Conservation (phyloP, 2,888 invertebrate genomes). For the Hemistola chrysoprasaria region DNA sequence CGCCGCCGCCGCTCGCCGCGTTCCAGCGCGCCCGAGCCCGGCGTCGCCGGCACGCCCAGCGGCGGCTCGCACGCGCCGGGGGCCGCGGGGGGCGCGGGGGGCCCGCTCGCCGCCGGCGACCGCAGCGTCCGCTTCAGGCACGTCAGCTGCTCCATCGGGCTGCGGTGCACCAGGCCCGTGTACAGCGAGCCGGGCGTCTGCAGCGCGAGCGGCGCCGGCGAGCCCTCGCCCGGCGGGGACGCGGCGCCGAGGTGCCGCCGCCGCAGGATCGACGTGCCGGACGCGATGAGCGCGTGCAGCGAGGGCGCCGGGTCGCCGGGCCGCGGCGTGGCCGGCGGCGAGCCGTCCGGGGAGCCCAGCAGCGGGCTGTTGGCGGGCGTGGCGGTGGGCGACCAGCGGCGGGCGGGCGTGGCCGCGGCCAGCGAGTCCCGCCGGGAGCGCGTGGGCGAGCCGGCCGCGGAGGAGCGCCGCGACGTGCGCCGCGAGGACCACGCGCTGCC, state of each 20-base stretch:
- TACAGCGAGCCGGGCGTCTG: slow-evolving; percentile 83
- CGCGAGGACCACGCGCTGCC: slow-evolving; percentile 85
- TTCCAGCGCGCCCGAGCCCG: slow-evolving; percentile 82
- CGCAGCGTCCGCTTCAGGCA: slow-evolving; percentile 84
- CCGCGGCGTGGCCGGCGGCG: slow-evolving; percentile 83
- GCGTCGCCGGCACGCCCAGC: slow-evolving; percentile 83
- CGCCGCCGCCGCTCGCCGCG: slow-evolving; percentile 65
- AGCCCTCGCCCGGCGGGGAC: slow-evolving; percentile 81
- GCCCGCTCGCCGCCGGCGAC: slow-evolving; percentile 63
- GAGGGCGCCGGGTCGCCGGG: slow-evolving; percentile 83
- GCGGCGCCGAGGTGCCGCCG: slow-evolving; percentile 79
- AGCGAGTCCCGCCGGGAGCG: slow-evolving; percentile 91
- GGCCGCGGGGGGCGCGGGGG: slow-evolving; percentile 43
- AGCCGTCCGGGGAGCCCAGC: slow-evolving; percentile 79
- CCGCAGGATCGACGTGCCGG: slow-evolving; percentile 69
- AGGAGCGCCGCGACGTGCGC: slow-evolving; percentile 80
- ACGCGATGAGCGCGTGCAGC: slow-evolving; percentile 78
- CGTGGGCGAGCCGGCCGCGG: slow-evolving; percentile 77
- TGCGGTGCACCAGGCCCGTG: slow-evolving; percentile 84
- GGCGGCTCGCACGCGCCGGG: slow-evolving; percentile 50
- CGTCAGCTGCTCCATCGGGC: slow-evolving; percentile 91
- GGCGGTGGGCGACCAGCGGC: slow-evolving; percentile 89
- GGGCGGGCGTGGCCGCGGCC: slow-evolving; percentile 85
- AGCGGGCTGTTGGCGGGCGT: slow-evolving; percentile 95
- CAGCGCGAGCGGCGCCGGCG: slow-evolving; percentile 84